These are phyloP conservation scores for Platerodrilus igneus DNA, from an alignment of 2,888 invertebrate species.

Conservation along the genomic window DNA sequence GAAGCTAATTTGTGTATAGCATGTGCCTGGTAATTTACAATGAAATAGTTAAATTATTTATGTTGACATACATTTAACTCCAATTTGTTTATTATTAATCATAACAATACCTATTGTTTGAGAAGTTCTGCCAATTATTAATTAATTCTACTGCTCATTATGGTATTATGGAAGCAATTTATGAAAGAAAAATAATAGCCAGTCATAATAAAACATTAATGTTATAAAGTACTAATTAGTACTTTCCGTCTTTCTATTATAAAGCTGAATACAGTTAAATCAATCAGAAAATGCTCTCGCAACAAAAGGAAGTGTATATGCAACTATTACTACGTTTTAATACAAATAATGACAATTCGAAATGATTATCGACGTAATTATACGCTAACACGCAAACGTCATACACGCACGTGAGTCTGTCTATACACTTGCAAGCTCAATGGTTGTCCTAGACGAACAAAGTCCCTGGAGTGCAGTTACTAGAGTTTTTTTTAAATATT, in stretches of 20 bases:
- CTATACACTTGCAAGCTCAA: too few species aligned
- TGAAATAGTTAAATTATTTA: too few species aligned
- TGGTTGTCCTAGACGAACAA: slow-evolving; percentile 21
- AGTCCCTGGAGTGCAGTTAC: too few species aligned
- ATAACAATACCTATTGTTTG: too few species aligned
- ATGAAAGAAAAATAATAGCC: slow-evolving; percentile 21
- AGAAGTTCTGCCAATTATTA: too few species aligned
- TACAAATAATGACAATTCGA: slow-evolving; percentile 43
- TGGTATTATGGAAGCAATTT: too few species aligned
- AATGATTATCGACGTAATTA: slow-evolving; percentile 43
- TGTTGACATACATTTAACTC: too few species aligned
- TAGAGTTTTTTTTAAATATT: too few species aligned
- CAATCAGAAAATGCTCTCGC: slow-evolving; percentile 27
- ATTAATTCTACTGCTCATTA: too few species aligned
- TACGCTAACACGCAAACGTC: slow-evolving; percentile 35
- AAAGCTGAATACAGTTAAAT: slow-evolving; percentile 28
- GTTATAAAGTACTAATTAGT: slow-evolving; percentile 29
- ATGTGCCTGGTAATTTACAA: too few species aligned
- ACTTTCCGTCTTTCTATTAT: slow-evolving; percentile 26
- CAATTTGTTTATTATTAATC: too few species aligned
- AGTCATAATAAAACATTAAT: slow-evolving; percentile 20
- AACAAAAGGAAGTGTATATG: slow-evolving; percentile 29
- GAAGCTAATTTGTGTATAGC: too few species aligned
- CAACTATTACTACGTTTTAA: slow-evolving; percentile 38
- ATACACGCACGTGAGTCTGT: slow-evolving; percentile 37